Percentiles rank a stretch among this genome's conserved stretches.
Evolutionary conservation across 2,113 vertebrate species (phyloP).

Genomic region (Passer domesticus): DNA sequence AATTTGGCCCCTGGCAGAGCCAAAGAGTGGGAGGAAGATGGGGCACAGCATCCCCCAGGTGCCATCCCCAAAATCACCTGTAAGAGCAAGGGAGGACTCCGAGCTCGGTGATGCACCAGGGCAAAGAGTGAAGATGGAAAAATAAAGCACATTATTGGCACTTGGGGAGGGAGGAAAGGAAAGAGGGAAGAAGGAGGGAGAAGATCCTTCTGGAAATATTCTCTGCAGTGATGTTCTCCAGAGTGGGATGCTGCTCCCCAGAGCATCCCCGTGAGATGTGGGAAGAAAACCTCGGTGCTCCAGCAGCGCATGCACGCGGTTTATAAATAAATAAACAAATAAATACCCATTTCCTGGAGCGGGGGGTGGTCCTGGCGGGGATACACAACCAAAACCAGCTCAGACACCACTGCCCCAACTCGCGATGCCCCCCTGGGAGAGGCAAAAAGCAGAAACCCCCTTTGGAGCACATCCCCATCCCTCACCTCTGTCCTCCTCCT

Average conservation of each 20-base stretch:
- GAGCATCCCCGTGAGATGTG: accelerated
- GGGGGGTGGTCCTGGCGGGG: accelerated
- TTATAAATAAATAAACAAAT: not conserved
- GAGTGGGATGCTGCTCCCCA: accelerated
- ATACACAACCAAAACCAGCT: not conserved
- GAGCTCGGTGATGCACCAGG: accelerated
- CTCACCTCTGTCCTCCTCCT: slow-evolving; percentile 91
- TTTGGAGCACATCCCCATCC: accelerated
- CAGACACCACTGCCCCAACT: accelerated
- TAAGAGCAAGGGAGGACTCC: accelerated
- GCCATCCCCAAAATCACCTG: not conserved
- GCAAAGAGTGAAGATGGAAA: not conserved
- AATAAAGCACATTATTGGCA: not conserved
- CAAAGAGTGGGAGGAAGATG: not conserved
- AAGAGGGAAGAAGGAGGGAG: not conserved
- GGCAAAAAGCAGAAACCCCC: accelerated
- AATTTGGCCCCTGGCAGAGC: not conserved
- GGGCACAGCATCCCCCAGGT: not conserved
- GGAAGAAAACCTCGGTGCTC: accelerated
- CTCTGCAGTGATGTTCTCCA: not conserved
- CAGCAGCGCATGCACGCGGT: accelerated
- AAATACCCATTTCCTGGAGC: not conserved
- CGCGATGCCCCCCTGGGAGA: accelerated
- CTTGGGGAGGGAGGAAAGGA: not conserved
- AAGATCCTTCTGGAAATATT: not conserved